A percentile compares a stretch with the other conserved stretches of the same genome.
phyloP scores from a whole-genome alignment of 2,888 invertebrate genomes.

The Heteromyza rotundicornis region DNA sequence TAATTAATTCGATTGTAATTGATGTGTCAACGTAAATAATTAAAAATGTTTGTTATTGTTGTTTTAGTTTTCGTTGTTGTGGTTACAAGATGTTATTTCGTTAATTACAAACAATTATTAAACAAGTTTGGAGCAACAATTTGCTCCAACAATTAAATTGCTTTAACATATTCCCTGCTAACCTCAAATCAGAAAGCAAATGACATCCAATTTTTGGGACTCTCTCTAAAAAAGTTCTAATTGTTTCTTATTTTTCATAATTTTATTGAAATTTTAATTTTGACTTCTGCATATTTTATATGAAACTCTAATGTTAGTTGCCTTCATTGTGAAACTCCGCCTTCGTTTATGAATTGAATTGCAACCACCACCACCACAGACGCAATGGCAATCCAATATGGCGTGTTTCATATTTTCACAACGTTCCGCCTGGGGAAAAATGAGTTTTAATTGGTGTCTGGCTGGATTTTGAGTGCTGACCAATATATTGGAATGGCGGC shows the following conservation, averaged over 20 bases:
- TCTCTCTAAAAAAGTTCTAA: too few relatives aligned
- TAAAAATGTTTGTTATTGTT: not conserved
- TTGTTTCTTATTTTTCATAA: too few relatives aligned
- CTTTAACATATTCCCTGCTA: too few relatives aligned
- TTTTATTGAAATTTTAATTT: too few relatives aligned
- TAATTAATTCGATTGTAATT: not conserved
- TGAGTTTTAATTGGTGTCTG: too few relatives aligned
- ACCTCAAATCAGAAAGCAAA: too few relatives aligned
- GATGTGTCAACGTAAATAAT: not conserved
- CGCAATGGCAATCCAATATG: conserved; percentile 2
- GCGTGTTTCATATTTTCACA: not conserved
- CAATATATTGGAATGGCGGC: too few relatives aligned
- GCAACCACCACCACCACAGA: not conserved
- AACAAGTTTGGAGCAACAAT: not conserved
- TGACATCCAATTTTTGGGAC: too few relatives aligned
- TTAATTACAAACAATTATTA: not conserved
- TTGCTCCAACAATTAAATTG: not conserved
- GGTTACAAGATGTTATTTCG: not conserved
- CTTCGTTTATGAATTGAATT: not conserved
- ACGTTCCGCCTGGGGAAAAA: too few relatives aligned
- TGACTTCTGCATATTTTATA: not conserved
- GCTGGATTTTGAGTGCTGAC: too few relatives aligned
- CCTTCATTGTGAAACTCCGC: not conserved
- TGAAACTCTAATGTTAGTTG: not conserved
- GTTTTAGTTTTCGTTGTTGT: too few relatives aligned